A percentile compares a stretch with the other conserved stretches of the same genome.
These are phyloP conservation scores for Hippoglossus stenolepis DNA, from an alignment of 2,113 vertebrate genomes.

Conservation along the genomic window DNA sequence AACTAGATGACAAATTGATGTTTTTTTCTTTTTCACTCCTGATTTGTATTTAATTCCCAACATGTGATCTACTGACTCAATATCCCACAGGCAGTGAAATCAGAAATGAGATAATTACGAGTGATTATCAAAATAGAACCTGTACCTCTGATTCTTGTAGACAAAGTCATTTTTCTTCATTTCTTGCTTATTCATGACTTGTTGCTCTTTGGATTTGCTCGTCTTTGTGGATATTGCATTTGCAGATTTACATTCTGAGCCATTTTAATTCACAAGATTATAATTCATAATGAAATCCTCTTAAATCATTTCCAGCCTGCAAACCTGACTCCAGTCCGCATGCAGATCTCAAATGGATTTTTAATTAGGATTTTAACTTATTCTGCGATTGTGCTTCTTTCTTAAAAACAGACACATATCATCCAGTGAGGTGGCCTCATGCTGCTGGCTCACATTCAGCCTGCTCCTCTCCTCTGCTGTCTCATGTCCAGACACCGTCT, in stretches of 20 bases:
- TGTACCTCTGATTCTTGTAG: too few relatives aligned
- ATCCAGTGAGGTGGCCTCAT: too few relatives aligned
- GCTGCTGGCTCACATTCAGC: background rate
- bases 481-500: background rate
- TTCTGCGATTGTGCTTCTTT: background rate
- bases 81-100: conserved; percentile 12
- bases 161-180: too few relatives aligned
- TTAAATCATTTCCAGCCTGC: background rate
- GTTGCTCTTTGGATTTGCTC: too few relatives aligned
- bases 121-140: conserved; percentile 4
- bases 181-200: too few relatives aligned
- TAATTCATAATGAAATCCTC: background rate
- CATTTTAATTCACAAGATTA: background rate
- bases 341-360: background rate
- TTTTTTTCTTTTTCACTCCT: background rate
- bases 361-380: background rate
- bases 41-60: background rate
- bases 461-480: background rate
- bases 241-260: background rate
- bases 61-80: conserved; percentile 28
- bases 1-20: conserved; percentile 26
- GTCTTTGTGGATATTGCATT: too few relatives aligned
- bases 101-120: conserved; percentile 3
- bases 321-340: background rate
- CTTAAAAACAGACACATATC: background rate